Evolutionary conservation across 2,113 vertebrate species (phyloP), one percentile per base, ranked within the genome.

Genomic region (Corythornis cristatus): DNA sequence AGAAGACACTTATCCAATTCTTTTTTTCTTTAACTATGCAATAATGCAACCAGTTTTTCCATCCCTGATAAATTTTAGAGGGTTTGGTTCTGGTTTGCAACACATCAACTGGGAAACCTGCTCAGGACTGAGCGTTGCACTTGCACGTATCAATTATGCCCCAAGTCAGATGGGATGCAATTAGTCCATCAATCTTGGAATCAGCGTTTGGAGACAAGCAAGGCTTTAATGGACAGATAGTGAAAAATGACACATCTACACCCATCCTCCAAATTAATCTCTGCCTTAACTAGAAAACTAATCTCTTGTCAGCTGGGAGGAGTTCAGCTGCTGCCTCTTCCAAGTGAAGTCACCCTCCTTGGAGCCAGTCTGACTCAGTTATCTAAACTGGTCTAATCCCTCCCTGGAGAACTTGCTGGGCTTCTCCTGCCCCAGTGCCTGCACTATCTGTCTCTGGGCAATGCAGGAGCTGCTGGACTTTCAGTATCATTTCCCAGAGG

Each of bases 31-130:
- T 37, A 37, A 26, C 73, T 8, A 0, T 33, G 94, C 81, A 88
- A 18, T n/a, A 83, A 35, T 61, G 45, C 73, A 96, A 95, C 93
- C 95, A 85, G 84, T 75, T 95, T 78, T 95, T 82, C 89, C 86
- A 33, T 85, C 74, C 77, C 82, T n/a, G 21, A 79, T 87, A 89
- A 67, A 88, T 74, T 83, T 87, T 70, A 0, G 21, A 94, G 85
- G 96, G 92, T 85, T 96, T 90, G 93, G 62, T 76, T 76, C 90
- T 95, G 83, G 82, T 78, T 84, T 92, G 88, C 80, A 83, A 28
- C 17, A 28, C 51, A 35, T n/a, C 73, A 37, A 15, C 20, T 57
- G 74, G 88, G 26, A 66, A 87, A 56, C 83, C 90, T 88, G 88
- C 64, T 92, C 61, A 65, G 74, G 43, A 18, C 60, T 4, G 46